These are phyloP conservation scores for Neomonachus schauinslandi DNA, from an alignment of 2,113 vertebrate species.

Conservation along the genomic window DNA sequence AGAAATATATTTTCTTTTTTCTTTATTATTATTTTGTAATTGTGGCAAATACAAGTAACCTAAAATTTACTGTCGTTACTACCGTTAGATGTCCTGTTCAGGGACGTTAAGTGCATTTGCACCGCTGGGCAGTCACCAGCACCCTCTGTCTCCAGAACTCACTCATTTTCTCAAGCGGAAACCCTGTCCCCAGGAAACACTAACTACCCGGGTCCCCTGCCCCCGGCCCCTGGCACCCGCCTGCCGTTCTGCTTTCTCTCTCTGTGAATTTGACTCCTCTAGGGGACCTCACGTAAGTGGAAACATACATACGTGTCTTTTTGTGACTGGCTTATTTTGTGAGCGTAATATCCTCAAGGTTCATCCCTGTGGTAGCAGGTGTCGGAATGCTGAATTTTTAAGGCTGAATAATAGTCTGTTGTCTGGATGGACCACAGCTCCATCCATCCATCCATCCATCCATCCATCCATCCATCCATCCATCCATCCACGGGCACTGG, in stretches of 20 bases:
- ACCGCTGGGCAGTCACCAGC: rapidly evolving
- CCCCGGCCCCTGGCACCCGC: rapidly evolving
- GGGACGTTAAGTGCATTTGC: rapidly evolving
- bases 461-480: rapidly evolving
- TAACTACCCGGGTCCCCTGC: background rate
- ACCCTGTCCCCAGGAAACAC: background rate
- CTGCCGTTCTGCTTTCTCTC: rapidly evolving
- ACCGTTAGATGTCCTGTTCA: too few species aligned
- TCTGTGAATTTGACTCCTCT: rapidly evolving
- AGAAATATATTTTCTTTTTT: background rate
- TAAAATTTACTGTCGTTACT: rapidly evolving
- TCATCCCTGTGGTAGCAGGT: rapidly evolving
- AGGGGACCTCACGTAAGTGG: rapidly evolving
- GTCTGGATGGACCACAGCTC: rapidly evolving
- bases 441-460: rapidly evolving
- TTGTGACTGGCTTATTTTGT: background rate
- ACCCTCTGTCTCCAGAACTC: rapidly evolving
- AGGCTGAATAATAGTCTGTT: rapidly evolving
- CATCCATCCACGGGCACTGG: rapidly evolving
- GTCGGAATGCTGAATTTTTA: background rate
- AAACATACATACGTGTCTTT: rapidly evolving
- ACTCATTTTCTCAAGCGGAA: background rate
- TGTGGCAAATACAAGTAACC: background rate
- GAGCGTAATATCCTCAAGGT: rapidly evolving
- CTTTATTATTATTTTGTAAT: background rate